These are phyloP conservation scores for Diachrysia chrysitis DNA, from an alignment of 2,888 invertebrate species.

Conservation along the genomic window DNA sequence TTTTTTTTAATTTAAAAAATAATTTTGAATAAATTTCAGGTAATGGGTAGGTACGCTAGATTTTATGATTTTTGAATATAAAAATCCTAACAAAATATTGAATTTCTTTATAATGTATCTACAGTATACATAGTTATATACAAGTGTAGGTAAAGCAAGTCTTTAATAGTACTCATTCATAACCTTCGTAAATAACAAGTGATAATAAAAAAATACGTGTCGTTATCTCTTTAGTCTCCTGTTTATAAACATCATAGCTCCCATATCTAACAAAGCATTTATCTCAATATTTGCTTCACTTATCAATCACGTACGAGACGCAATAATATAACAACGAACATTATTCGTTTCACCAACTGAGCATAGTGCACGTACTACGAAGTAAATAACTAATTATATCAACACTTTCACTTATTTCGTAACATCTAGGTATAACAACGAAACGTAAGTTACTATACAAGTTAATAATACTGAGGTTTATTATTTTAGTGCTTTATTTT, in stretches of 20 bases:
- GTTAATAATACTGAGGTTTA: slow-evolving; percentile 12
- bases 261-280: slow-evolving; percentile 29
- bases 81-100: no score
- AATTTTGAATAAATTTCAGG: no score
- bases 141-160: no score
- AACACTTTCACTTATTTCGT: slow-evolving; percentile 49
- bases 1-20: no score
- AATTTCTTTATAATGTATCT: no score
- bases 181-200: neutral
- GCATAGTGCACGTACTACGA: slow-evolving; percentile 37
- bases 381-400: slow-evolving; percentile 36
- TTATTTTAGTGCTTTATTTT: neutral
- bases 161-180: no score
- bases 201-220: slow-evolving; percentile 1
- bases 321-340: slow-evolving; percentile 17
- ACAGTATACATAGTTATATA: no score
- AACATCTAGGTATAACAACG: slow-evolving; percentile 31
- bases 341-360: slow-evolving; percentile 6
- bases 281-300: slow-evolving; percentile 42
- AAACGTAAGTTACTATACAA: slow-evolving; percentile 46
- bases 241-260: slow-evolving; percentile 9
- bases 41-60: no score
- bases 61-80: no score
- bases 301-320: slow-evolving; percentile 38
- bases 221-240: slow-evolving; percentile 27